Percentiles rank a stretch among this genome's conserved stretches.
phyloP scores from a whole-genome alignment of 1,140 invertebrate genomes.

The Elysia chlorotica region DNA sequence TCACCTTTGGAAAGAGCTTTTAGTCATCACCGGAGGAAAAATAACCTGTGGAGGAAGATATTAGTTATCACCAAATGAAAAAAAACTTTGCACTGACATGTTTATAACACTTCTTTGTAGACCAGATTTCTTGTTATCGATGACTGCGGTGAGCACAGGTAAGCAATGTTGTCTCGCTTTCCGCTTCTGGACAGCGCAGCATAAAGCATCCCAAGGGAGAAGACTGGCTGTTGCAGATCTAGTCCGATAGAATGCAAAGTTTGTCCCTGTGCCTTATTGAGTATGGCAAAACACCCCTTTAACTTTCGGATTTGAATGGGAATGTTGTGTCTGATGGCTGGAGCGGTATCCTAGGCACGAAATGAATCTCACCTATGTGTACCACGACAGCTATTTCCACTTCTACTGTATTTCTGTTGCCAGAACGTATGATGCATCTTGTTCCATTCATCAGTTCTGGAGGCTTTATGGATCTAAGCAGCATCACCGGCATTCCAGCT shows the following conservation, averaged over 20 bases:
- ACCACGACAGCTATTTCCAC: background rate
- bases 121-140: background rate
- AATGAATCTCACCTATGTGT: background rate
- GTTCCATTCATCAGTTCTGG: slow-evolving; percentile 2
- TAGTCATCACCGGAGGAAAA: background rate
- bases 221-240: background rate
- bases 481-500: slow-evolving; percentile 51
- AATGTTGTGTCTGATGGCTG: background rate
- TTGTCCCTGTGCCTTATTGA: background rate
- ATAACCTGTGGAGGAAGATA: background rate
- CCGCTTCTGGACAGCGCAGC: background rate
- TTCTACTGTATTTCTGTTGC: background rate
- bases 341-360: background rate
- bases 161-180: background rate
- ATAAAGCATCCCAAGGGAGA: background rate
- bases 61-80: background rate
- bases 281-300: background rate
- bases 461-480: slow-evolving; percentile 57
- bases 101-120: background rate
- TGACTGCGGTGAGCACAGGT: background rate
- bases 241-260: background rate
- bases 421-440: background rate
- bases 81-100: background rate
- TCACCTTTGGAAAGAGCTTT: background rate
- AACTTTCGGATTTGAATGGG: background rate